Evolutionary conservation across 2,797 vertebrate genomes (phyloP).

Genomic region (Anomalospiza imberbis): DNA sequence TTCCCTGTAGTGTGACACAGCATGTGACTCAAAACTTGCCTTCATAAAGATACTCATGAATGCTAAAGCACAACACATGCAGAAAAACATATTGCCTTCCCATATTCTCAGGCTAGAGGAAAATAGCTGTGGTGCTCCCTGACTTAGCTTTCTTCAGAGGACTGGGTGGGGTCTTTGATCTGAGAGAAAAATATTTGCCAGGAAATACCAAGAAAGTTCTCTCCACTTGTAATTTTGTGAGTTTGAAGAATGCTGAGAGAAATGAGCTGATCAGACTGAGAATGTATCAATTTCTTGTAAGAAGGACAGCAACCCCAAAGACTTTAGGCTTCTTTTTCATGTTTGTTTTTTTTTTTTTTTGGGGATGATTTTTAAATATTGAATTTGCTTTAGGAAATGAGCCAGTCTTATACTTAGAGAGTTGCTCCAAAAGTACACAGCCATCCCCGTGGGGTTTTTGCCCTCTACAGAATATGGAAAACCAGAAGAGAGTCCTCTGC

Average conservation of each 20-base stretch:
- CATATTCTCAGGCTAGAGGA: neutral
- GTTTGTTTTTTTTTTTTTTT: neutral
- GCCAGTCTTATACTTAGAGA: neutral
- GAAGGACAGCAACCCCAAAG: neutral
- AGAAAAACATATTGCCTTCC: neutral
- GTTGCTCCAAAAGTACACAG: neutral
- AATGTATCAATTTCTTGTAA: neutral
- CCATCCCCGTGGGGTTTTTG: neutral
- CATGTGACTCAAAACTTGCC: conserved; percentile 16
- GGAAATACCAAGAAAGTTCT: neutral
- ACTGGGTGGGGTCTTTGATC: neutral
- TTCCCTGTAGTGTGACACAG: conserved; percentile 27
- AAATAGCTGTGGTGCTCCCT: neutral
- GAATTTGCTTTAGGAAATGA: neutral
- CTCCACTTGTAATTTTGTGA: neutral
- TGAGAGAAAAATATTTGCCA: neutral
- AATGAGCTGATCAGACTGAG: neutral
- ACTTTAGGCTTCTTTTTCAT: neutral
- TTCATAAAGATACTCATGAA: neutral
- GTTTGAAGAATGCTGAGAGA: neutral
- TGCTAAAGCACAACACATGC: neutral
- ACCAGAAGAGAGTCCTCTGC: neutral
- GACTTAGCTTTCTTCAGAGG: neutral
- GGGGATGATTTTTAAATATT: neutral
- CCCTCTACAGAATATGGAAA: neutral